phyloP scores from a whole-genome alignment of 92 coral and sea anemone species.

The Muricea muricata region DNA sequence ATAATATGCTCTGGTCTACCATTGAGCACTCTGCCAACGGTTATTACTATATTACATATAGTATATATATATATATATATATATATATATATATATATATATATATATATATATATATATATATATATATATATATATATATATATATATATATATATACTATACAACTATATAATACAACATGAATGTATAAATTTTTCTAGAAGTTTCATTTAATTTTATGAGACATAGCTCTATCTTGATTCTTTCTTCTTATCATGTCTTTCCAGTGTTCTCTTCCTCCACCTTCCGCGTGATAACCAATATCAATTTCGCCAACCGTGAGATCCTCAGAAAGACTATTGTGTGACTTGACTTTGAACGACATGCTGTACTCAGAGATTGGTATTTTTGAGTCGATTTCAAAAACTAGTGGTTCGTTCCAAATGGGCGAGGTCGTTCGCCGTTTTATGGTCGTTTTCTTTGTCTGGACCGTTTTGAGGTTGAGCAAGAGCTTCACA shows the following conservation, averaged over 20 bases:
- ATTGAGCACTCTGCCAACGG: too few relatives aligned
- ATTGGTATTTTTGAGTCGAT: constrained; percentile 69
- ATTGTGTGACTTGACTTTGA: constrained; percentile 83
- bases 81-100: too few relatives aligned
- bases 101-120: too few relatives aligned
- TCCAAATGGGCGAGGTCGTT: constrained; percentile 81
- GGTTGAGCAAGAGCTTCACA: constrained; percentile 70
- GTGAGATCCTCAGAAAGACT: constrained; percentile 76
- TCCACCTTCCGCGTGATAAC: constrained; percentile 65
- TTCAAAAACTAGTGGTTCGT: constrained; percentile 88
- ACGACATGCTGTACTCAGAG: constrained; percentile 69
- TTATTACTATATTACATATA: too few relatives aligned
- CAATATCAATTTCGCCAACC: constrained; percentile 78
- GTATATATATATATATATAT: too few relatives aligned
- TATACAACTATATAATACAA: too few relatives aligned
- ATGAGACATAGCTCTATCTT: constrained; percentile 46
- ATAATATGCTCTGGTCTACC: too few relatives aligned
- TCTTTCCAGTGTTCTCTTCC: constrained; percentile 95
- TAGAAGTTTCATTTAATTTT: not conserved
- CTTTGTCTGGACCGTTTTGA: constrained; percentile 68
- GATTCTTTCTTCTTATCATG: constrained; percentile 67
- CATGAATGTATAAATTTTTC: too few relatives aligned
- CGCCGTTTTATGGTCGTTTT: constrained; percentile 75
- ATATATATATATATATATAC: too few relatives aligned
- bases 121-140: too few relatives aligned